Conservation (phyloP, 2,888 invertebrate genomes). For the Caenorhabditis japonica region DNA sequence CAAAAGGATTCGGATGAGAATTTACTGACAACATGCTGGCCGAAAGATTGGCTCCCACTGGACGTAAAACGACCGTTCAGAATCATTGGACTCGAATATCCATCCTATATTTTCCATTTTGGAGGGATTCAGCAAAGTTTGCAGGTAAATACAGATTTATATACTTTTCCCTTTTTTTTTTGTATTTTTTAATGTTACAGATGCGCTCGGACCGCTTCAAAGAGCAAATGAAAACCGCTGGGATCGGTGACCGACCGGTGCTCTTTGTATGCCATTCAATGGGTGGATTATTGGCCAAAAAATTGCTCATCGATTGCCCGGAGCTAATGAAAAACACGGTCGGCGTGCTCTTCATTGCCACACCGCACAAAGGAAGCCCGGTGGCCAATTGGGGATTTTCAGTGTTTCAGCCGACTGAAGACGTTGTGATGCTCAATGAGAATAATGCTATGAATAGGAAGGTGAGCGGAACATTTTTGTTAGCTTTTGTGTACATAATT, state of each 20-base stretch:
- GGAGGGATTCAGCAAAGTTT: constrained; percentile 61
- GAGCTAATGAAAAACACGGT: constrained; percentile 55
- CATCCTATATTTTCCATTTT: constrained; percentile 68
- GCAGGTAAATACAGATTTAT: constrained; percentile 43
- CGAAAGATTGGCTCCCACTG: constrained; percentile 72
- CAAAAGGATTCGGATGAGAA: constrained; percentile 65
- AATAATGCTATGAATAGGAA: constrained; percentile 66
- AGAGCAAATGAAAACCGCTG: constrained; percentile 59
- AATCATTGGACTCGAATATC: constrained; percentile 72
- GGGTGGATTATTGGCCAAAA: constrained; percentile 74
- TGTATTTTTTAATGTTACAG: constrained; percentile 27
- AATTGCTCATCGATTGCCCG: constrained; percentile 66
- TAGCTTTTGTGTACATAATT: background rate
- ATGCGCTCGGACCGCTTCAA: constrained; percentile 62
- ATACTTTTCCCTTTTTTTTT: background rate
- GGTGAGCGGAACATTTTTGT: constrained; percentile 25
- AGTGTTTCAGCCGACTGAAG: constrained; percentile 68
- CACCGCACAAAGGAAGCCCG: constrained; percentile 72
- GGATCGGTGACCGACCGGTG: constrained; percentile 70
- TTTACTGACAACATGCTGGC: constrained; percentile 71
- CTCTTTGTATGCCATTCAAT: constrained; percentile 74
- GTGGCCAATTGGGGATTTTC: constrained; percentile 67
- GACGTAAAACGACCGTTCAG: constrained; percentile 68
- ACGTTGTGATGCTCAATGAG: constrained; percentile 65
- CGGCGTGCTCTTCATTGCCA: constrained; percentile 74